A percentile compares a stretch with the other conserved stretches of the same genome.
These are phyloP conservation scores for Melanitta fusca DNA, from an alignment of 2,797 vertebrate species.

Conservation along the genomic window DNA sequence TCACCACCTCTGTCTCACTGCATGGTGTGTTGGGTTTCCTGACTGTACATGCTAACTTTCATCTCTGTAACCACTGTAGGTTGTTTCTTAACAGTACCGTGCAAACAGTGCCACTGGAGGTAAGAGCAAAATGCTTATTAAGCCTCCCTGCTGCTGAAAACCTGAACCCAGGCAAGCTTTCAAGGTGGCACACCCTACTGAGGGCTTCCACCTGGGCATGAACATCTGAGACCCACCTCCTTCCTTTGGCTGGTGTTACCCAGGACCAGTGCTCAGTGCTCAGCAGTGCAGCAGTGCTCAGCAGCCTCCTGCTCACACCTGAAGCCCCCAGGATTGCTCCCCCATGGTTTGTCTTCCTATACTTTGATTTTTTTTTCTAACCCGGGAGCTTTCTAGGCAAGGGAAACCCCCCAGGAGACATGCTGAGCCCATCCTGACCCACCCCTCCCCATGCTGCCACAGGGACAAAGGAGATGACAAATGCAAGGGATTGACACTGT, in stretches of 20 bases:
- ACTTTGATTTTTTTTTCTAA: neutral
- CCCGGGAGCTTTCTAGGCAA: neutral
- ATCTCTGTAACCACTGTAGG: neutral
- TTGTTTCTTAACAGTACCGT: neutral
- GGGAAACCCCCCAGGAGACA: neutral
- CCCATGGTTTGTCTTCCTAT: neutral
- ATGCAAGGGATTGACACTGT: neutral
- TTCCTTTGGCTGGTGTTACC: neutral
- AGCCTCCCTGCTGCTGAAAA: neutral
- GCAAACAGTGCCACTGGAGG: neutral
- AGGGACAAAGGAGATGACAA: neutral
- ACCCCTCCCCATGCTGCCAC: neutral
- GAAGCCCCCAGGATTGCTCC: fast-evolving
- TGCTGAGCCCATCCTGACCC: neutral
- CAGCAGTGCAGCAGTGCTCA: neutral
- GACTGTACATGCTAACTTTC: neutral
- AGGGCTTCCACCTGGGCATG: neutral
- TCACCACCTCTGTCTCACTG: neutral
- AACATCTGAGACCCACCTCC: neutral
- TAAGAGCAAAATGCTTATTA: neutral
- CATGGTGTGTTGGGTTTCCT: neutral
- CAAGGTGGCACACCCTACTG: neutral
- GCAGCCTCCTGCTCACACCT: neutral
- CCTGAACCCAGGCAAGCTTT: neutral
- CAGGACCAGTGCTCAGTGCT: neutral